Evolutionary conservation across 2,888 invertebrate species (phyloP).

Genomic region (Alsophila aescularia): DNA sequence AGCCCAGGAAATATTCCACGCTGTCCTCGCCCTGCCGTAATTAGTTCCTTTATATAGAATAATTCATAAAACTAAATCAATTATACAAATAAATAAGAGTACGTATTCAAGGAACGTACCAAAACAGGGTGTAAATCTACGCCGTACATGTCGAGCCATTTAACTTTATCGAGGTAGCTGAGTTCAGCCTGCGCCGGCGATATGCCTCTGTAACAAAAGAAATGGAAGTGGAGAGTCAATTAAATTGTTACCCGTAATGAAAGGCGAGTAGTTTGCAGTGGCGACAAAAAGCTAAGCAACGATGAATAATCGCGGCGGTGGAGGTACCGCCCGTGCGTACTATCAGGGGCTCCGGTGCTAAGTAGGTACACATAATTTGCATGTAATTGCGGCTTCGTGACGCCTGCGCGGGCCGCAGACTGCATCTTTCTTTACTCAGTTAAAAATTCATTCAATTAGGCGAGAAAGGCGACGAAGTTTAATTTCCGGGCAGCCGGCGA

Average conservation of each 20-base stretch:
- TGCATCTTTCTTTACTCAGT: slow-evolving; percentile 79
- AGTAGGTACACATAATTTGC: slow-evolving; percentile 80
- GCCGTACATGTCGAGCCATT: slow-evolving; percentile 99
- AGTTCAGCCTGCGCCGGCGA: slow-evolving; percentile 96
- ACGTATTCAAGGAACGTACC: slow-evolving; percentile 84
- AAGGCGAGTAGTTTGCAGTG: slow-evolving; percentile 55
- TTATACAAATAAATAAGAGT: slow-evolving; percentile 9
- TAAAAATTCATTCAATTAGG: slow-evolving; percentile 82
- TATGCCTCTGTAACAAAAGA: slow-evolving; percentile 87
- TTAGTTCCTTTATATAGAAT: slow-evolving; percentile 7
- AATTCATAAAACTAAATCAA: slow-evolving; percentile 13
- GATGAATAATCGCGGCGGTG: slow-evolving; percentile 60
- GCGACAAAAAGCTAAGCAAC: slow-evolving; percentile 61
- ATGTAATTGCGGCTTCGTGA: slow-evolving; percentile 79
- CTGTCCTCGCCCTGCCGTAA: slow-evolving; percentile 94
- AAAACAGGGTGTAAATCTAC: slow-evolving; percentile 98
- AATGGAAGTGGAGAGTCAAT: slow-evolving; percentile 50
- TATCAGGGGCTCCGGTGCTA: slow-evolving; percentile 59
- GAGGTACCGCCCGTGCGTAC: slow-evolving; percentile 44
- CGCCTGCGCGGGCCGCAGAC: slow-evolving; percentile 60
- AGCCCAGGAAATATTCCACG: slow-evolving; percentile 97
- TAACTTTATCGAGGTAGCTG: slow-evolving; percentile 98
- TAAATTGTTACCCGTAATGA: slow-evolving; percentile 64
- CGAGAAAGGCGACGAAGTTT: slow-evolving; percentile 72
- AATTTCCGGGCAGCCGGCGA: slow-evolving; percentile 68